Evolutionary conservation across 2,888 invertebrate genomes (phyloP).

Genomic region (Ctena decussata): DNA sequence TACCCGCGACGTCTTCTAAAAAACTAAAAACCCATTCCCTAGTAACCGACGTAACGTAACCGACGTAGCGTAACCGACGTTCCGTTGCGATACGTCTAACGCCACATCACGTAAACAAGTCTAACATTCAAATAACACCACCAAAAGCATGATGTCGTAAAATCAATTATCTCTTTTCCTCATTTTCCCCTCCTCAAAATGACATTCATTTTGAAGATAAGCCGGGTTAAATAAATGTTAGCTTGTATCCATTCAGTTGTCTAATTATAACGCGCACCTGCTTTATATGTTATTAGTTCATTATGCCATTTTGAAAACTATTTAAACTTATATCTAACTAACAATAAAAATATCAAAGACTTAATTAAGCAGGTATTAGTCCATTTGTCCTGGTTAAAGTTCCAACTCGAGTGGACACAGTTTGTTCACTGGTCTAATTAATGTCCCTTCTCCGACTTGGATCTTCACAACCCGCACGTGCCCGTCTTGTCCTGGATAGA

Average conservation of each 20-base stretch:
- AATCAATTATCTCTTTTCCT: not conserved
- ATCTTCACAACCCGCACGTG: slow-evolving; percentile 36
- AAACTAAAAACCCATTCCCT: not conserved
- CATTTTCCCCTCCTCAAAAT: slow-evolving; percentile 4
- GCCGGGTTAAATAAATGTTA: not conserved
- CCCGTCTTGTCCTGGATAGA: slow-evolving; percentile 35
- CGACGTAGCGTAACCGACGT: not conserved
- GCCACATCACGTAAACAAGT: no score
- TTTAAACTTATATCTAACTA: no score
- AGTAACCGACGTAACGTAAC: not conserved
- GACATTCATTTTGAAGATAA: not conserved
- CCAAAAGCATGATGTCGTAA: not conserved
- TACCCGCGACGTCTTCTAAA: not conserved
- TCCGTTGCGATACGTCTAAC: not conserved
- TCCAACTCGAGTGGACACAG: slow-evolving; percentile 39
- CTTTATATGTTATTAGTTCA: not conserved
- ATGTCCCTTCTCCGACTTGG: not conserved
- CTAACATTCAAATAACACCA: not conserved
- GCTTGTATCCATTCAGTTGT: not conserved
- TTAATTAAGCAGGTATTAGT: not conserved
- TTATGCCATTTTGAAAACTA: no score
- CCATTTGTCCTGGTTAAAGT: not conserved
- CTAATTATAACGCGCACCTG: not conserved
- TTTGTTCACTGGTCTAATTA: slow-evolving; percentile 26
- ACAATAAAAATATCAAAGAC: not conserved